phyloP scores from a whole-genome alignment of 2,797 vertebrate species.

The Setipinna tenuifilis region DNA sequence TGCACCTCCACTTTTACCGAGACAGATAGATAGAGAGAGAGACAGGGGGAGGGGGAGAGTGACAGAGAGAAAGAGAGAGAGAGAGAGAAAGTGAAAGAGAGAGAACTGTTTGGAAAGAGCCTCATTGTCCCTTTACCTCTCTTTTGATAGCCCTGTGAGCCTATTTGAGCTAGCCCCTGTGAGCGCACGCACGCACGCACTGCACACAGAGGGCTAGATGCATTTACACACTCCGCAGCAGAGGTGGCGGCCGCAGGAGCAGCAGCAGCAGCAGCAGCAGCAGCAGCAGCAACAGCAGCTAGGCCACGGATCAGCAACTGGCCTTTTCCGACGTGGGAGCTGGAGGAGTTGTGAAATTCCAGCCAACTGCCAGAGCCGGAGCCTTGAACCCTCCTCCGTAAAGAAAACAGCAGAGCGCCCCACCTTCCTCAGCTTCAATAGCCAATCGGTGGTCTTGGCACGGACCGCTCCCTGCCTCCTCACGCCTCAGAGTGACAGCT shows the following conservation, averaged over 20 bases:
- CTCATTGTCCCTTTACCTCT: neutral
- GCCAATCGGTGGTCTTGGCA: slow-evolving; percentile 12
- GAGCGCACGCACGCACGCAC: neutral
- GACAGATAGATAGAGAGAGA: slow-evolving; percentile 19
- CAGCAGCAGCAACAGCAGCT: slow-evolving; percentile 61
- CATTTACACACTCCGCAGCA: slow-evolving; percentile 54
- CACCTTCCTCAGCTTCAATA: slow-evolving; percentile 42
- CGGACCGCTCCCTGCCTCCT: slow-evolving; percentile 31
- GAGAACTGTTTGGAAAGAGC: slow-evolving; percentile 25
- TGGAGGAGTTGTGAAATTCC: slow-evolving; percentile 73
- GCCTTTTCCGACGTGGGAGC: slow-evolving; percentile 67
- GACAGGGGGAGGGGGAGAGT: neutral
- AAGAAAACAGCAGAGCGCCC: slow-evolving; percentile 30
- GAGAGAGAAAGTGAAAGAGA: neutral
- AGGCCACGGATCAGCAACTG: slow-evolving; percentile 66
- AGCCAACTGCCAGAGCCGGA: slow-evolving; percentile 67
- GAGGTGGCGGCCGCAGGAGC: slow-evolving; percentile 32
- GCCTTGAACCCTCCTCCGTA: slow-evolving; percentile 40
- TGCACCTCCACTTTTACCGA: slow-evolving; percentile 38
- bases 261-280: slow-evolving; percentile 35
- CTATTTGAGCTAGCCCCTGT: slow-evolving; percentile 33
- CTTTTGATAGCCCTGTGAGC: slow-evolving; percentile 39
- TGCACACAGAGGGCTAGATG: slow-evolving; percentile 55
- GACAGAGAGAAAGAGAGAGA: neutral
- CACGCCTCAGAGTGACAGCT: slow-evolving; percentile 49